Evolutionary conservation across 2,797 vertebrate genomes (phyloP).

Genomic region (Rhyacichthys aspro): DNA sequence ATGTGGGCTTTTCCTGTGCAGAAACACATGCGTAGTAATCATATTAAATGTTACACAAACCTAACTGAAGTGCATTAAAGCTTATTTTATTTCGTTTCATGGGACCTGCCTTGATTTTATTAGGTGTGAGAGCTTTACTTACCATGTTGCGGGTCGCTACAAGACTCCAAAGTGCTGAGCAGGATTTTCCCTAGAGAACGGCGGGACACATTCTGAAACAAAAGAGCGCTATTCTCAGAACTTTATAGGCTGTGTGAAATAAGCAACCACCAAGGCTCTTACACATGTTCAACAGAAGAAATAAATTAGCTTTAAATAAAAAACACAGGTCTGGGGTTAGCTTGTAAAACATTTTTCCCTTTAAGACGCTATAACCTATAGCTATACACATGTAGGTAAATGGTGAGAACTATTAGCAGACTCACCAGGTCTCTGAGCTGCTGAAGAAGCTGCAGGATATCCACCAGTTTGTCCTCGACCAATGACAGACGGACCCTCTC

Average conservation of each 20-base stretch:
- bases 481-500: conserved; percentile 86
- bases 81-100: conserved; percentile 33
- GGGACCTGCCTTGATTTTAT: conserved; percentile 34
- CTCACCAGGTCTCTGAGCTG: conserved; percentile 90
- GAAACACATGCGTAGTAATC: conserved; percentile 44
- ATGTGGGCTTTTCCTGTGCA: conserved; percentile 82
- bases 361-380: too few species aligned
- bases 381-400: too few species aligned
- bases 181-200: conserved; percentile 91
- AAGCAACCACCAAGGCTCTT: conserved; percentile 18
- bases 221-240: conserved; percentile 31
- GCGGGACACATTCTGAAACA: conserved; percentile 86
- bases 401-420: conserved; percentile 6
- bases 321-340: conserved; percentile 1
- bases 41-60: conserved; percentile 13
- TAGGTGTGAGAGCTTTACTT: conserved; percentile 45
- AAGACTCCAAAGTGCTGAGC: conserved; percentile 90
- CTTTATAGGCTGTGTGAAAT: conserved; percentile 29
- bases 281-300: conserved; percentile 24
- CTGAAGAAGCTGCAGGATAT: conserved; percentile 90
- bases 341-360: not conserved
- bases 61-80: conserved; percentile 17
- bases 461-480: conserved; percentile 91
- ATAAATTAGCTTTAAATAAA: conserved; percentile 20
- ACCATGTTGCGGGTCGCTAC: conserved; percentile 85